phyloP scores from a whole-genome alignment of 2,113 vertebrate genomes.

The Dromiciops gliroides region DNA sequence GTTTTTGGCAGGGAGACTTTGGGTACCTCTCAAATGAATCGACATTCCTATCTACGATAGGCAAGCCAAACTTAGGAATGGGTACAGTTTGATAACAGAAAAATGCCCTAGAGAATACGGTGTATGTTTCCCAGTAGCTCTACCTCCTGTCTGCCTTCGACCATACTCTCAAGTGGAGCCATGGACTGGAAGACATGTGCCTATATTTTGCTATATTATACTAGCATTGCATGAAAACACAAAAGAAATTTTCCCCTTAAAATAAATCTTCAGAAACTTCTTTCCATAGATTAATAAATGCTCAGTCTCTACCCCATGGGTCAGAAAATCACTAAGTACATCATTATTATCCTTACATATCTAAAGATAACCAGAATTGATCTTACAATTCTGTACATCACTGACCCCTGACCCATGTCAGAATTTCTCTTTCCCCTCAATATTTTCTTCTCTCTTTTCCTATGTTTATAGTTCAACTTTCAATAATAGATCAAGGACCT shows the following conservation, averaged over 20 bases:
- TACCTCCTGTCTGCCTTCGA: neutral
- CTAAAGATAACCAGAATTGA: conserved; percentile 1
- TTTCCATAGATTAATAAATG: neutral
- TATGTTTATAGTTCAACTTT: neutral
- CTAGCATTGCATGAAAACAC: neutral
- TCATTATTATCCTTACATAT: neutral
- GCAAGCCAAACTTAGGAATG: neutral
- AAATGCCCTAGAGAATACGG: neutral
- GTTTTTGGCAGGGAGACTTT: neutral
- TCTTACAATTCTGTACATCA: neutral
- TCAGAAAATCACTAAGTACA: neutral
- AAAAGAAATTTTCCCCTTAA: neutral
- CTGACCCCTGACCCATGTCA: conserved; percentile 6
- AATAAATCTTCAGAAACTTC: neutral
- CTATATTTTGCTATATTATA: conserved; percentile 22
- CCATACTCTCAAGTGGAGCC: neutral
- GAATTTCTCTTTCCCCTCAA: neutral
- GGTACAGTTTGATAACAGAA: neutral
- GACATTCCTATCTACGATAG: neutral
- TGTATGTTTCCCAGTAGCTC: neutral
- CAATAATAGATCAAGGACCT: neutral
- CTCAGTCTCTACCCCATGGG: neutral
- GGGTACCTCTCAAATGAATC: neutral
- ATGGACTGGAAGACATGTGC: neutral
- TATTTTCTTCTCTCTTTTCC: neutral